These are phyloP conservation scores for Lichenostomus cassidix DNA, from an alignment of 2,113 vertebrate genomes.

Conservation along the genomic window DNA sequence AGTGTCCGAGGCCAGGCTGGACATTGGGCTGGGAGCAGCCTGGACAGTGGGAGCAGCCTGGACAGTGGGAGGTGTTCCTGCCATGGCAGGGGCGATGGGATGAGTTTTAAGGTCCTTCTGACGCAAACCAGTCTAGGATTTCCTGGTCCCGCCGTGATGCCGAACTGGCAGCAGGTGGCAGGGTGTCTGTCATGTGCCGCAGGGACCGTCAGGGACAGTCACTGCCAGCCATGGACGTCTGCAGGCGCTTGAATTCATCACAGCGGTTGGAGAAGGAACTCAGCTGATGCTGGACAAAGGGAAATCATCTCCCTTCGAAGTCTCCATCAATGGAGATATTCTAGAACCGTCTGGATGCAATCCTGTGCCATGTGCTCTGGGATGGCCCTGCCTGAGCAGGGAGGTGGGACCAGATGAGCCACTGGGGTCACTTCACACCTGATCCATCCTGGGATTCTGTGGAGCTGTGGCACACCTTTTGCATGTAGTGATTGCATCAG, in stretches of 20 bases:
- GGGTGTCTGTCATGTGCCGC: rapidly evolving
- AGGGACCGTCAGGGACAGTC: neutral
- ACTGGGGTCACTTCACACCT: neutral
- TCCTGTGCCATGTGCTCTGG: neutral
- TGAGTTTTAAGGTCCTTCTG: neutral
- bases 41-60: no score
- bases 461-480: neutral
- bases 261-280: neutral
- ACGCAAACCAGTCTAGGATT: no score
- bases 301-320: neutral
- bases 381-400: neutral
- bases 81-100: neutral
- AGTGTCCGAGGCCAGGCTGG: neutral
- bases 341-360: neutral
- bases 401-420: neutral
- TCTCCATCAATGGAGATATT: neutral
- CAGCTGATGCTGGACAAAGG: neutral
- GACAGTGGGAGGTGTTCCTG: neutral
- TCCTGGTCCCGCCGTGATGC: neutral
- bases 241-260: neutral
- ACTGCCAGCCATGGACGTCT: rapidly evolving
- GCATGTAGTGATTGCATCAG: rapidly evolving
- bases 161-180: neutral
- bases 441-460: neutral
- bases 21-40: rapidly evolving